phyloP scores from a whole-genome alignment of 2,113 vertebrate species.

The Pica pica region DNA sequence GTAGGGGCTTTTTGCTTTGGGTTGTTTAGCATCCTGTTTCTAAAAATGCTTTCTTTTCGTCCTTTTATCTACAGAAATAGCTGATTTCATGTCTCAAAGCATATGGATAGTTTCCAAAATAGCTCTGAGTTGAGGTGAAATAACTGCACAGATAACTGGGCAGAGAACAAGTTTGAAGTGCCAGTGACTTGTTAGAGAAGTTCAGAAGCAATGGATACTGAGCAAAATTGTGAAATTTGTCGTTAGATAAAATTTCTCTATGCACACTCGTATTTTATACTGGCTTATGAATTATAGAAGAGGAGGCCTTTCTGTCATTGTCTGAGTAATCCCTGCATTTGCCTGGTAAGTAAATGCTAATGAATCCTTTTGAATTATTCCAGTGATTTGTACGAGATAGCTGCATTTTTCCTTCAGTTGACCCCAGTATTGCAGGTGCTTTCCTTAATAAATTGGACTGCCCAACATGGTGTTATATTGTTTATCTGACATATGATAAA shows the following conservation, averaged over 20 bases:
- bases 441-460: neutral
- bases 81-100: neutral
- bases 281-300: neutral
- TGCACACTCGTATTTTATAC: neutral
- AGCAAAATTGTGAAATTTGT: neutral
- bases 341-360: neutral
- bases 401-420: neutral
- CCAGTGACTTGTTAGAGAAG: neutral
- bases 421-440: neutral
- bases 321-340: neutral
- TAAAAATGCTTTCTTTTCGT: neutral
- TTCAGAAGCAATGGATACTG: neutral
- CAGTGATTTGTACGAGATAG: neutral
- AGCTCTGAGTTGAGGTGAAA: neutral
- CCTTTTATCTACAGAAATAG: neutral
- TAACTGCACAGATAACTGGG: neutral
- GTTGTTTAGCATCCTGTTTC: constrained; percentile 10
- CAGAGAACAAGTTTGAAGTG: neutral
- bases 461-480: neutral
- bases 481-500: neutral
- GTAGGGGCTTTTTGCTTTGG: neutral
- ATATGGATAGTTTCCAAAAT: neutral
- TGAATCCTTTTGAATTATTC: neutral
- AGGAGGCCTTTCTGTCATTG: neutral
- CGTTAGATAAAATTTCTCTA: neutral